These are phyloP conservation scores for Fragum sueziense DNA, from an alignment of 2,888 invertebrate genomes.

Conservation along the genomic window DNA sequence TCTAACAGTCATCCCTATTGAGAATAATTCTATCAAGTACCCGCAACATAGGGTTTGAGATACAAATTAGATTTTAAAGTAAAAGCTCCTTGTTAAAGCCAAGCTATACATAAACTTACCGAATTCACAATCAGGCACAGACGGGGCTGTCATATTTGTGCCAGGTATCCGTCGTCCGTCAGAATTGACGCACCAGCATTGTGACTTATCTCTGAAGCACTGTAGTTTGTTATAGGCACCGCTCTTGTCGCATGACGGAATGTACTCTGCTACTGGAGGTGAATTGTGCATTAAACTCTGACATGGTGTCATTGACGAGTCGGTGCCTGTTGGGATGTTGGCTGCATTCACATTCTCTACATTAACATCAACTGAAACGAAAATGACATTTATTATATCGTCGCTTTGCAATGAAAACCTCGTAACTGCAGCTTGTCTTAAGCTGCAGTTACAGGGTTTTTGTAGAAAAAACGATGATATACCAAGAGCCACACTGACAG, in stretches of 20 bases:
- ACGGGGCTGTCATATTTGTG: conserved; percentile 58
- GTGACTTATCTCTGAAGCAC: conserved; percentile 60
- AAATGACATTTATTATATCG: not conserved
- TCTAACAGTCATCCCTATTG: not conserved
- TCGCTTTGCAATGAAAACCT: too few relatives aligned
- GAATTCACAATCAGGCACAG: conserved; percentile 67
- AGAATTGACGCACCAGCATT: conserved; percentile 73
- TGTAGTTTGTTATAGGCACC: conserved; percentile 70
- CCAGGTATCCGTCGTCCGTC: conserved; percentile 67
- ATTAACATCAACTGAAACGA: not conserved
- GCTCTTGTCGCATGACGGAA: conserved; percentile 65
- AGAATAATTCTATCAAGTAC: not conserved
- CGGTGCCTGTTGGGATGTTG: not conserved
- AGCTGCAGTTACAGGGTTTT: too few relatives aligned
- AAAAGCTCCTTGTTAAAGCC: not conserved
- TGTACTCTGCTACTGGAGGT: conserved; percentile 44
- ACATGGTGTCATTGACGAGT: conserved; percentile 59
- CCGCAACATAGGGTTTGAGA: not conserved
- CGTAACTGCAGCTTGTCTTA: too few relatives aligned
- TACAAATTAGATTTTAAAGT: not conserved
- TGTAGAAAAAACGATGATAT: too few relatives aligned
- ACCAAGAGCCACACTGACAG: too few relatives aligned
- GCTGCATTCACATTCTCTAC: not conserved
- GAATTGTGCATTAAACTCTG: conserved; percentile 57
- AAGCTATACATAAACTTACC: conserved; percentile 54